phyloP scores from a whole-genome alignment of 2,888 invertebrate genomes.

The Aplocera efformata region DNA sequence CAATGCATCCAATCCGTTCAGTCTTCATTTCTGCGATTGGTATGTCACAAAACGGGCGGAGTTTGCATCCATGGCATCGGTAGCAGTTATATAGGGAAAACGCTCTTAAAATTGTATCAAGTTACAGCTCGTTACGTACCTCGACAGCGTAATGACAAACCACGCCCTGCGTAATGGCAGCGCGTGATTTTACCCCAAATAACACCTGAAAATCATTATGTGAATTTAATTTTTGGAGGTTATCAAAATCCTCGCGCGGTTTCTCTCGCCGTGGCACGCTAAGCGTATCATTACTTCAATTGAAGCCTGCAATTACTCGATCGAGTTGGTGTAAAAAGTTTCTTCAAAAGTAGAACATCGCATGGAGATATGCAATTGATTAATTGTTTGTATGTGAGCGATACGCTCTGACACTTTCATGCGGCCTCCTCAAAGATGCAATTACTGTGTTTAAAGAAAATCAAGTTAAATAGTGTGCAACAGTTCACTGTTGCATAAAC shows the following conservation, averaged over 20 bases:
- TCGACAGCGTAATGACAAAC: slow-evolving; percentile 67
- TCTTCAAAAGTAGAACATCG: slow-evolving; percentile 47
- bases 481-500: not conserved
- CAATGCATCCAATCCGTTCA: too few species aligned
- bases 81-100: too few species aligned
- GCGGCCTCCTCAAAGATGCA: slow-evolving; percentile 26
- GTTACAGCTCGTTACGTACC: slow-evolving; percentile 53
- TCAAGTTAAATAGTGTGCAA: slow-evolving; percentile 17
- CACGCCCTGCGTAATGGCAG: slow-evolving; percentile 64
- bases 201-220: slow-evolving; percentile 66
- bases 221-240: slow-evolving; percentile 58
- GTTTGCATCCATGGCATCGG: too few species aligned
- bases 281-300: slow-evolving; percentile 65
- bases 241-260: slow-evolving; percentile 63
- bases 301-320: slow-evolving; percentile 61
- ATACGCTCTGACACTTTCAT: slow-evolving; percentile 39
- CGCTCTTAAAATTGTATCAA: slow-evolving; percentile 29
- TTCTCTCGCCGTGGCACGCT: slow-evolving; percentile 47
- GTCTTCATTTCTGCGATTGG: too few species aligned
- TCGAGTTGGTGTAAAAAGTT: slow-evolving; percentile 47
- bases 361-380: slow-evolving; percentile 42
- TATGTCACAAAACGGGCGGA: too few species aligned
- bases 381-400: slow-evolving; percentile 49
- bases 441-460: slow-evolving; percentile 10
- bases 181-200: slow-evolving; percentile 68